These are phyloP conservation scores for Myotis yumanensis DNA, from an alignment of 2,113 vertebrate species.

Conservation along the genomic window DNA sequence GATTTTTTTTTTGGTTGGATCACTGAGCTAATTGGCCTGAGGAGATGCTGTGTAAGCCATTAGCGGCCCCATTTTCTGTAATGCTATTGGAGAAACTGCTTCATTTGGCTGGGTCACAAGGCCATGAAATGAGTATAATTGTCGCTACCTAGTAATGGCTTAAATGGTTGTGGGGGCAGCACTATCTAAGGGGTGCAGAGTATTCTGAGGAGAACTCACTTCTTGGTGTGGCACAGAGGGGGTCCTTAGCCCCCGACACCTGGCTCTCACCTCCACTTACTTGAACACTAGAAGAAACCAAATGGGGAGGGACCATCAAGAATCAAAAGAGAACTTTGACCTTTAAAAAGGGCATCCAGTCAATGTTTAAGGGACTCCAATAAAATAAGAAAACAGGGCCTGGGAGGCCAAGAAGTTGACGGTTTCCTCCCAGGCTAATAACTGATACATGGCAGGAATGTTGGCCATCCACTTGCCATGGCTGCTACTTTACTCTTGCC, in stretches of 20 bases:
- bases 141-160: background rate
- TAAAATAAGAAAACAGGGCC: background rate
- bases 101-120: background rate
- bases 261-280: background rate
- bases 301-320: background rate
- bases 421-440: background rate
- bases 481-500: too few relatives aligned
- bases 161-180: background rate
- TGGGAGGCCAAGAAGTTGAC: background rate
- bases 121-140: background rate
- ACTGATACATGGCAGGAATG: background rate
- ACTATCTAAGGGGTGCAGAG: background rate
- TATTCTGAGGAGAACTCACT: background rate
- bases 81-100: background rate
- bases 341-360: background rate
- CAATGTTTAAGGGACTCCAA: background rate
- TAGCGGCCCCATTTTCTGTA: background rate
- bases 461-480: fast-evolving
- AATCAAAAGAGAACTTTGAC: background rate
- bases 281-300: background rate
- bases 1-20: background rate
- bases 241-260: fast-evolving
- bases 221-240: background rate
- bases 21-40: background rate
- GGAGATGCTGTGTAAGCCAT: background rate